phyloP scores from a whole-genome alignment of 1,140 invertebrate genomes.

The Megalonaias nervosa region DNA sequence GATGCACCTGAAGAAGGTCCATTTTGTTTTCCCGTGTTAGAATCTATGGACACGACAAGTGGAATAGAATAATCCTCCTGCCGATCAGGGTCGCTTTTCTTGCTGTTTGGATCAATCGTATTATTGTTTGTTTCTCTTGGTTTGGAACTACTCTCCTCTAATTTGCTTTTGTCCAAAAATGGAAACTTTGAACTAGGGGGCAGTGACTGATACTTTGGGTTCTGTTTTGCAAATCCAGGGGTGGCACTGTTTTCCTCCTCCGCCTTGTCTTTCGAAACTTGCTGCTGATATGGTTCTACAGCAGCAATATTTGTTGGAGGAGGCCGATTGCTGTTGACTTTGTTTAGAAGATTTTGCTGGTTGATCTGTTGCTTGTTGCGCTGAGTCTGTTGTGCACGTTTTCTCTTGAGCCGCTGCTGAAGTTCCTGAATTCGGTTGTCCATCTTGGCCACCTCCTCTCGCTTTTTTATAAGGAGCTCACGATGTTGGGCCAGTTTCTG shows the following conservation, averaged over 20 bases:
- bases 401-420: constrained; percentile 86
- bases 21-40: constrained; percentile 35
- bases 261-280: constrained; percentile 73
- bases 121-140: constrained; percentile 47
- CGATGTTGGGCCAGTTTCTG: constrained; percentile 88
- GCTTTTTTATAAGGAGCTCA: constrained; percentile 86
- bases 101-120: constrained; percentile 16
- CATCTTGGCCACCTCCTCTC: constrained; percentile 91
- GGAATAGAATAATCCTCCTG: constrained; percentile 41
- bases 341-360: constrained; percentile 87
- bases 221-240: constrained; percentile 83
- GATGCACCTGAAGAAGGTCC: constrained; percentile 22
- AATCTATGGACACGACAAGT: constrained; percentile 38
- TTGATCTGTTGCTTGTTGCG: constrained; percentile 82
- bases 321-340: constrained; percentile 72
- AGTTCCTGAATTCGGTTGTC: constrained; percentile 94
- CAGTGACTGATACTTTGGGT: constrained; percentile 94
- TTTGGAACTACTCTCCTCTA: constrained; percentile 6
- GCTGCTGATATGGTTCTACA: constrained; percentile 82
- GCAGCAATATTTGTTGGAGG: constrained; percentile 79
- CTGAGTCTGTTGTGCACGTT: constrained; percentile 79
- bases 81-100: constrained; percentile 25
- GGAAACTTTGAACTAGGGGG: constrained; percentile 78
- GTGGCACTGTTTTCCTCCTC: constrained; percentile 64
- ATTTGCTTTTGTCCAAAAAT: constrained; percentile 30